Base-by-base conservation (phyloP, 2,113 vertebrate species). In the Nesospiza acunhae region DNA sequence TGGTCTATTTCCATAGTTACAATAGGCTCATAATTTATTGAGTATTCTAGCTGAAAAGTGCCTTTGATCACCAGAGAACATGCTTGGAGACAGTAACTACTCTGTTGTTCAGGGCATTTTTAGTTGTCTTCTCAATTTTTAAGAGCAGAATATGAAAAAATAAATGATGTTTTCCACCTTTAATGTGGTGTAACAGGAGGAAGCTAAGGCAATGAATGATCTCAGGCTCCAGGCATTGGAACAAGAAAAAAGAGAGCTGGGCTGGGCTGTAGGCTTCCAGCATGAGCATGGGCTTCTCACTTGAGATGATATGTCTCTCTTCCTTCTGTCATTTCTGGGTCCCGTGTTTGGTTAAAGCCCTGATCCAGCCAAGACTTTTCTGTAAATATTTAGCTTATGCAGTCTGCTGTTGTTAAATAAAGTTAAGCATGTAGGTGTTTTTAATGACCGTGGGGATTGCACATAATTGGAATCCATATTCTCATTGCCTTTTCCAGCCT, bases 371-470 rank as follows among this genome's bases (percentile, higher is more conserved):
- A 95, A 94, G 78, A 74, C 47, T 91, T 87, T 50, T 73, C 50
- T 89, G 74, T 92, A 93, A 96, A 94, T 93, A 82, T 87, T 96
- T 94, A 90, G 37, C 50, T 93, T 94, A 35, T 87, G 30, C 77
- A 89, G 75, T 77, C 93, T 91, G 79, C 67, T 91, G 56, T 74
- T 93, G 27, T 96, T 94, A 89, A 96, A 93, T 94, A 58, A 79
- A 95, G 35, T 79, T 93, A 83, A 95, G 84, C 55, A 77, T 4
- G 22, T 94, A 96, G 91, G 84, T 96, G 90, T 93, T 95, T 83
- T 90, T 89, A 91, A 91, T 91, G 67, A 85, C 78, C 93, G 20
- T 10, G 4, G 60, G 70, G 53, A 80, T 24, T 79, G 46, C 46
- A 63, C 26, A 33, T 87, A 84, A 79, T 68, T 87, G 24, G n/a